Evolutionary conservation across 1,140 invertebrate genomes (phyloP).

Genomic region (Heterodera carotae): DNA sequence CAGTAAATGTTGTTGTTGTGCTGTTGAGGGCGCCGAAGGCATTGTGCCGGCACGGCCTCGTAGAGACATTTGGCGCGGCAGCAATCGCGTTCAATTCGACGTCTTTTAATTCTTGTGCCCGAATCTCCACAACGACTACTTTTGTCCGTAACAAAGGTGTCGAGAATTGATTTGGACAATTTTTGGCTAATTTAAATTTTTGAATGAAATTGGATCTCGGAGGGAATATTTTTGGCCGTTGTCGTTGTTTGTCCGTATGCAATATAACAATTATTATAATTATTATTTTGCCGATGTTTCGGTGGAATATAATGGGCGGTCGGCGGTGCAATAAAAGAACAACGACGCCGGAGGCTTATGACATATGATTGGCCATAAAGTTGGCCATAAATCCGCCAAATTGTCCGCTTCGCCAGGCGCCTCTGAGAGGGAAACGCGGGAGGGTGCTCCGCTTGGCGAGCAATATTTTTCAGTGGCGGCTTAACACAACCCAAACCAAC

Average conservation of each 20-base stretch:
- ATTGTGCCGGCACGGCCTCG: background rate
- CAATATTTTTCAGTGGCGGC: background rate
- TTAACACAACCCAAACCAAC: background rate
- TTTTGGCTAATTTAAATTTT: too few species aligned
- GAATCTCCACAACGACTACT: too few species aligned
- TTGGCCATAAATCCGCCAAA: background rate
- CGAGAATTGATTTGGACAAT: too few species aligned
- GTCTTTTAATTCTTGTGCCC: too few species aligned
- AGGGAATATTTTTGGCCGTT: too few species aligned
- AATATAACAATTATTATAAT: too few species aligned
- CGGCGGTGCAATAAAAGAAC: background rate
- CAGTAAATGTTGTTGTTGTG: conserved; percentile 22
- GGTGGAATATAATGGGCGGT: background rate
- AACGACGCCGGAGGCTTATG: background rate
- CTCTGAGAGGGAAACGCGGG: background rate
- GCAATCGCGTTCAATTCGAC: too few species aligned
- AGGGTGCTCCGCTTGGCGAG: background rate
- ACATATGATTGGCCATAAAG: conserved; percentile 1
- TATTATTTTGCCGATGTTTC: background rate
- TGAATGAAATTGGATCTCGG: too few species aligned
- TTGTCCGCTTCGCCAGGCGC: conserved; percentile 2
- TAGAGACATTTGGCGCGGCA: background rate
- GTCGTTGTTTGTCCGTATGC: too few species aligned
- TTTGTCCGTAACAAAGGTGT: too few species aligned
- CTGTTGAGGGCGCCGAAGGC: background rate